phyloP scores from a whole-genome alignment of 2,888 invertebrate genomes.

The Octodonta nipae region DNA sequence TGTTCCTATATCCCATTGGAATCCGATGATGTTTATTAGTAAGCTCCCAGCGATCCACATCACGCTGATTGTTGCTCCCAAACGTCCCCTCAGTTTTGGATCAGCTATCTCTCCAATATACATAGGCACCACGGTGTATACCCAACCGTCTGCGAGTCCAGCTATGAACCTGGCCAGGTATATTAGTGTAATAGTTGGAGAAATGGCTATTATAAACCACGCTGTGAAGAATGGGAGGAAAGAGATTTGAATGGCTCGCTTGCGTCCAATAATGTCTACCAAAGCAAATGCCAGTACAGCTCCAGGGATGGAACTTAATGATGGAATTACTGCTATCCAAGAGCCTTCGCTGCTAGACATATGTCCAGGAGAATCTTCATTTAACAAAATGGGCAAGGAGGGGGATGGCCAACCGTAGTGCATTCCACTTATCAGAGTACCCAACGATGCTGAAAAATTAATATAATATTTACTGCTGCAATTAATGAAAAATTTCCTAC shows the following conservation, averaged over 20 bases:
- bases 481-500: too few species aligned
- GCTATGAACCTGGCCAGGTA: background rate
- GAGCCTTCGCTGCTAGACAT: background rate
- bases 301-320: background rate
- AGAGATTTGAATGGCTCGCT: background rate
- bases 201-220: background rate
- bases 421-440: too few species aligned
- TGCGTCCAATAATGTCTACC: too few species aligned
- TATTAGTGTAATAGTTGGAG: background rate
- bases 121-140: slow-evolving; percentile 9
- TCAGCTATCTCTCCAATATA: slow-evolving; percentile 11
- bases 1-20: slow-evolving; percentile 3
- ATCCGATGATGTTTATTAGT: slow-evolving; percentile 7
- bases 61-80: slow-evolving; percentile 8
- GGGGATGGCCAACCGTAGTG: slow-evolving; percentile 1
- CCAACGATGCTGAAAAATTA: too few species aligned
- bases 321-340: background rate
- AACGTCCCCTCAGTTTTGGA: slow-evolving; percentile 10
- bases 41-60: slow-evolving; percentile 10
- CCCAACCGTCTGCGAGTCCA: slow-evolving; percentile 6
- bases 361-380: background rate
- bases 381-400: background rate
- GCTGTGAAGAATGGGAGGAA: background rate
- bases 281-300: too few species aligned
- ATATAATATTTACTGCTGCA: too few species aligned